Base-by-base conservation (phyloP, 2,888 invertebrate genomes). In the Entomobrya multifasciata region DNA sequence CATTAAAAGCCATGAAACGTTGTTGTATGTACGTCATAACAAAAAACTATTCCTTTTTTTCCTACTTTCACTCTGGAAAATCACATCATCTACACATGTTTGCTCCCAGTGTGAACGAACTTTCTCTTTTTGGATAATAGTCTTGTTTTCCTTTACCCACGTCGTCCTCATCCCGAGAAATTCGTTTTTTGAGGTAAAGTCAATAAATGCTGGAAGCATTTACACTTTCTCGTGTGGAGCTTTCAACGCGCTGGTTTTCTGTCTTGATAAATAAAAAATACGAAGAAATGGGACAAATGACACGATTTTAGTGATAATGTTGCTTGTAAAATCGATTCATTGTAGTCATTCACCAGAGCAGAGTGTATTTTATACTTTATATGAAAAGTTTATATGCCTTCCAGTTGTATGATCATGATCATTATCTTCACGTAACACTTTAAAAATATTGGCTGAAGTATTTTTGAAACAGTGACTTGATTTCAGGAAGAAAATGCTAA, bases 51-150 rank as follows among this genome's bases (percentile, higher is more conserved):
- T 49, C 22, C 27, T 47, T 74, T 20, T 17, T 17, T 15, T 44
- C 60, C 55, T 60, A 36, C 67, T 67, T 20, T 67, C 1, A 22
- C 11, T 8, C 44, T n/a, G 44, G 44, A 67, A 70, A 70, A 70
- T 70, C 70, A 70, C 70, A 49, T 70, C 47, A 70, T n/a, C 10
- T n/a, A 70, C 44, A 70, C 70, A 47, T 70, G 44, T 70, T 25
- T 57, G 55, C 55, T 76, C 76, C 52, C 57, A 41, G 57, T 76
- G 76, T 57, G 22, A 76, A 76, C 76, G 76, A 76, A 76, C 76
- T 57, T 49, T 70, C 70, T 27, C 70, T 25, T 47, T 70, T 17
- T 17, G 13, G 25, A 49, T 15, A 44, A 49, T 41, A 13, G n/a
- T 6, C 47, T 25, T 44, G 10, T n/a, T 25, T 49, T 0, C 70